phyloP scores from a whole-genome alignment of 2,113 vertebrate genomes.

The Oncorhynchus tshawytscha region DNA sequence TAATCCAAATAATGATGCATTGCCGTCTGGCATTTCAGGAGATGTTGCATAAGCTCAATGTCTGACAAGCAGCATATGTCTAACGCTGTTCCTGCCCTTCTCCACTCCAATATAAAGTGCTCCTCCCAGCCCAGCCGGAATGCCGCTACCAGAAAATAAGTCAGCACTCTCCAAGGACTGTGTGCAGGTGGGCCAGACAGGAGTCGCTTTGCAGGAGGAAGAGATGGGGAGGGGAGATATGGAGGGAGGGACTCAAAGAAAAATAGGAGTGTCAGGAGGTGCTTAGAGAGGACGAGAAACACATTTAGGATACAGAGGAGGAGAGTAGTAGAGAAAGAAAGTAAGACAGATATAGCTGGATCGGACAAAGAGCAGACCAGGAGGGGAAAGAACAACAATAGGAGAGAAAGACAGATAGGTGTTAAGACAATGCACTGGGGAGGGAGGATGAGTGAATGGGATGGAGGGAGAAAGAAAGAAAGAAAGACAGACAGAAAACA shows the following conservation, averaged over 20 bases:
- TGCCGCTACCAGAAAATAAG: constrained; percentile 22
- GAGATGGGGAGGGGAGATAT: not conserved
- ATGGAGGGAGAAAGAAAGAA: not conserved
- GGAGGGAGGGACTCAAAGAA: not conserved
- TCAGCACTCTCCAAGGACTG: constrained; percentile 41
- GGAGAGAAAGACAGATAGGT: constrained; percentile 8
- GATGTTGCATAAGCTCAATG: constrained; percentile 8
- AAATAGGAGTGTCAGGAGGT: constrained; percentile 2
- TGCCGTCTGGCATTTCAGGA: constrained; percentile 14
- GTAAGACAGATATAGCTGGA: not conserved
- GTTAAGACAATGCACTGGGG: not conserved
- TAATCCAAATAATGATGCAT: constrained; percentile 15
- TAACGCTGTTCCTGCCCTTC: constrained; percentile 18
- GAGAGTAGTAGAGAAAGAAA: not conserved
- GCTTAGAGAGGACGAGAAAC: not conserved
- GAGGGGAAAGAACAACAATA: not conserved
- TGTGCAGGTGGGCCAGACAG: constrained; percentile 50
- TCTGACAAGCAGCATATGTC: constrained; percentile 7
- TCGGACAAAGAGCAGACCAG: not conserved
- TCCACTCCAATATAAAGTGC: constrained; percentile 7
- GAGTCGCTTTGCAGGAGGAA: constrained; percentile 32
- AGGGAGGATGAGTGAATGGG: not conserved
- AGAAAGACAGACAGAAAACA: not conserved
- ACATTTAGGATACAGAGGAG: not conserved
- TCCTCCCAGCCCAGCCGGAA: constrained; percentile 16